phyloP scores from a whole-genome alignment of 1,140 invertebrate genomes.

The Whitmania pigra region DNA sequence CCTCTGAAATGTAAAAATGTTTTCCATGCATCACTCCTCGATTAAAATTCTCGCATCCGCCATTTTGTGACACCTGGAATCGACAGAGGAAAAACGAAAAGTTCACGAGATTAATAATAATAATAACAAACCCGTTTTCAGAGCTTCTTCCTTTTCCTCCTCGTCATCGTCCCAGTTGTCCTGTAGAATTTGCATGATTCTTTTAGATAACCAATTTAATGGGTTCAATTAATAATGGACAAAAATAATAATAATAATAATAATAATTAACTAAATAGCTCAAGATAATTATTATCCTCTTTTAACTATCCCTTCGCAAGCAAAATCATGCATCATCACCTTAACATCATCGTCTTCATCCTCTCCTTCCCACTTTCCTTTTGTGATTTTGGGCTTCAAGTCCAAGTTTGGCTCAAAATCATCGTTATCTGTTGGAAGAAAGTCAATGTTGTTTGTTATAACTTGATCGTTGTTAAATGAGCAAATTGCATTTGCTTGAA shows the following conservation, averaged over 20 bases:
- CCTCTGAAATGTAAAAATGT: neutral
- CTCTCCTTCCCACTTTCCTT: conserved; percentile 6
- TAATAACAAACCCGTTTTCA: neutral
- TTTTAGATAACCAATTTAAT: conserved; percentile 4
- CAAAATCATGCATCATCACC: neutral
- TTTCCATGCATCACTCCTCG: neutral
- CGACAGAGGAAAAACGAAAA: neutral
- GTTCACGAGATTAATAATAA: neutral
- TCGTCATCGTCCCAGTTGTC: conserved; percentile 6
- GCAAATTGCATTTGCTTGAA: too few species aligned
- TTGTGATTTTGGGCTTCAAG: neutral
- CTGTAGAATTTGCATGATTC: neutral
- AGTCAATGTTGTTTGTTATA: too few species aligned
- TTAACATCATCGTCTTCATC: conserved; percentile 2
- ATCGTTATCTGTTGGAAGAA: neutral
- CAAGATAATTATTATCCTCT: too few species aligned
- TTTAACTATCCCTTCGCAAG: neutral
- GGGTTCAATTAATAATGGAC: neutral
- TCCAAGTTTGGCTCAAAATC: conserved; percentile 11
- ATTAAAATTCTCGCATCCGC: neutral
- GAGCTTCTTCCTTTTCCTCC: neutral
- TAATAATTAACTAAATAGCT: too few species aligned
- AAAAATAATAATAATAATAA: neutral
- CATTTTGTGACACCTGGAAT: too few species aligned
- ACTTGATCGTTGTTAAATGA: too few species aligned